Evolutionary conservation across 2,113 vertebrate species (phyloP).

Genomic region (Catharus minimus): DNA sequence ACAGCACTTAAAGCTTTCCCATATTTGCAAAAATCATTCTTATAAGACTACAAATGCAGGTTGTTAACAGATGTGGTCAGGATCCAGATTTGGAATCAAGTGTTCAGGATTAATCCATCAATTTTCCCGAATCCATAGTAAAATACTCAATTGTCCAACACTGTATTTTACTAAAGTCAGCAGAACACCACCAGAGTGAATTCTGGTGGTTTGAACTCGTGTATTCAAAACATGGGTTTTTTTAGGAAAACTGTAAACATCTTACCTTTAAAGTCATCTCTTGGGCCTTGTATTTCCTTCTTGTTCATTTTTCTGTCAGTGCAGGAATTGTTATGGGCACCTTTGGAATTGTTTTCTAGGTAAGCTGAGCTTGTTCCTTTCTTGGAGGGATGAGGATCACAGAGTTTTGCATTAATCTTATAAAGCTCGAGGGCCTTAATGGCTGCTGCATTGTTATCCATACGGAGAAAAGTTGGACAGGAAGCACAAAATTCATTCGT

Average conservation of each 20-base stretch:
- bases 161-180: not conserved
- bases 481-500: conserved; percentile 98
- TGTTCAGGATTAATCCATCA: not conserved
- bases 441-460: conserved; percentile 97
- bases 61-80: not conserved
- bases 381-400: conserved; percentile 94
- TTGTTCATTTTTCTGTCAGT: conserved; percentile 85
- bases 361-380: conserved; percentile 95
- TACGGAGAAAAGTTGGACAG: conserved; percentile 87
- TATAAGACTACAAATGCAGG: not conserved
- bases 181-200: not conserved
- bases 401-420: conserved; percentile 98
- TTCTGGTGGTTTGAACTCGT: not conserved
- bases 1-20: not conserved
- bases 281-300: conserved; percentile 82
- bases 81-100: not conserved
- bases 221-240: not conserved
- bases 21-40: not conserved
- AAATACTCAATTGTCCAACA: not conserved
- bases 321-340: conserved; percentile 81
- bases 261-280: conserved; percentile 92
- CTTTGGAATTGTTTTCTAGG: conserved; percentile 86
- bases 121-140: not conserved
- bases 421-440: conserved; percentile 98
- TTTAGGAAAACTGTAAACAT: not conserved